Evolutionary conservation across 1,140 invertebrate genomes (phyloP), one percentile per base, ranked within the genome.

Genomic region (Cherax quadricarinatus): DNA sequence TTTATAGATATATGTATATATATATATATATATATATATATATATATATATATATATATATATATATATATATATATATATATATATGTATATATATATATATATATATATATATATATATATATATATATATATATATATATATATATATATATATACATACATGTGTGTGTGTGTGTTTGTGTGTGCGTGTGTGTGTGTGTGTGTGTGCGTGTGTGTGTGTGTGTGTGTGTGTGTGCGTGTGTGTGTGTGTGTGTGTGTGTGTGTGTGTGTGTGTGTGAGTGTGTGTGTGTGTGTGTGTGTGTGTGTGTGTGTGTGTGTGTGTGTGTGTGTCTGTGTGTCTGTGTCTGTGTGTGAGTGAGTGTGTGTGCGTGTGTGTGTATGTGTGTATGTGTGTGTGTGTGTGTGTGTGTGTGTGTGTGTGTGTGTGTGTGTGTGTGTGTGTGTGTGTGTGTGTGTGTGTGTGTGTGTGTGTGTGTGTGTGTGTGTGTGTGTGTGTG

Each of bases 281-380:
- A 30, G 70, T 75, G 6, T 75, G 70, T 75, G 70, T 30, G 70
- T 66, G 62, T 66, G 62, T 66, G 62, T 16, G 62, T 21, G n/a
- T 75, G 21, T 75, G 24, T 75, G 24, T 75, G 18, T 75, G 70
- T 75, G 70, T 30, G 24, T 75, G 70, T 75, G 70, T 30, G 24
- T 66, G 70, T 24, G 70, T 24, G n/a, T 24, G 24, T 75, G 70
- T 75, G 70, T 75, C 21, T 30, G 24, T 73, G 70, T 73, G 70
- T 73, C 21, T 73, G 70, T 73, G 70, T 73, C 21, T 73, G 70
- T 73, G 70, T 73, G 70, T 73, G 70, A 24, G 70, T 73, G 70
- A 24, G n/a, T 73, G 70, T 73, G 70, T 73, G 70, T 73, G 70
- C 24, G 70, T 73, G 70, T 73, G 70, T 73, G 70, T 73, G 24